Conservation (phyloP, 2,113 vertebrate genomes). For the Albula glossodonta region DNA sequence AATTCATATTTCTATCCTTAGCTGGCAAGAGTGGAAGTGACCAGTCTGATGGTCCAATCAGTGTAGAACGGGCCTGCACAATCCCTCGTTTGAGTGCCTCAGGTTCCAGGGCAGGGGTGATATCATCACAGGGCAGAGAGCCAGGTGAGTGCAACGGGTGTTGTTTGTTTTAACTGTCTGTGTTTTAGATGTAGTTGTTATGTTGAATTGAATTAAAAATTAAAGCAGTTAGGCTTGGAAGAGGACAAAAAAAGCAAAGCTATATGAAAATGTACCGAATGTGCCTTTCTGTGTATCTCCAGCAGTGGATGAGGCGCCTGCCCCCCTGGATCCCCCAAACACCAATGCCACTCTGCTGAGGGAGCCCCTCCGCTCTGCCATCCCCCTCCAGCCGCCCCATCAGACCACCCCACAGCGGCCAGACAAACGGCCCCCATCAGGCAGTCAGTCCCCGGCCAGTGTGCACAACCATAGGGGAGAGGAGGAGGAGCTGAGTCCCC, state of each 20-base stretch:
- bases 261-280: not conserved
- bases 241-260: not conserved
- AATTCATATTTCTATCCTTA: not conserved
- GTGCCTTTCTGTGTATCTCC: constrained; percentile 3
- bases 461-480: not conserved
- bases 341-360: constrained; percentile 58
- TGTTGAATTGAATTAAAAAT: not conserved
- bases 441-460: constrained; percentile 11
- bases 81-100: not conserved
- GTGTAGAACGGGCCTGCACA: constrained; percentile 6
- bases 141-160: not conserved
- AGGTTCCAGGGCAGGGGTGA: not conserved
- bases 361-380: constrained; percentile 70
- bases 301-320: constrained; percentile 10
- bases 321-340: not conserved
- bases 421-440: not conserved
- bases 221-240: too few relatives aligned
- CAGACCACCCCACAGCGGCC: constrained; percentile 64
- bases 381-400: constrained; percentile 80
- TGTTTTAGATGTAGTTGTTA: not conserved
- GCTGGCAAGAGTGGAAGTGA: not conserved
- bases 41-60: not conserved
- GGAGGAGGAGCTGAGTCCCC: constrained; percentile 1
- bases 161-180: not conserved
- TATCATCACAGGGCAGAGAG: not conserved